Base-by-base conservation (phyloP, 2,797 vertebrate species). In the Semaprochilodus insignis region DNA sequence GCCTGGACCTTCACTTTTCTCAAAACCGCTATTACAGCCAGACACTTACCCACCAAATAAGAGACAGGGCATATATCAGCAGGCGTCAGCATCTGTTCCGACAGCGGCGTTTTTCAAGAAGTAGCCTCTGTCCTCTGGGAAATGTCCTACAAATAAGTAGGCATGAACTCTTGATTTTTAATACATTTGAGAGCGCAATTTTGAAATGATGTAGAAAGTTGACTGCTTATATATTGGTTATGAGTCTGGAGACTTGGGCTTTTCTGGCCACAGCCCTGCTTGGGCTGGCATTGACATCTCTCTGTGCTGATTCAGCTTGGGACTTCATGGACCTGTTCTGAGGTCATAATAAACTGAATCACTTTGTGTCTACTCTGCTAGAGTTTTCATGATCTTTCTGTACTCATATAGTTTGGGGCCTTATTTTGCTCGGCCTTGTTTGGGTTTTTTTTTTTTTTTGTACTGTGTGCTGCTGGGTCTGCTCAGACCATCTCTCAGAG, bases 1-100 rank as follows among this genome's bases (percentile, higher is more conserved):
- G 71, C 51, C 51, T 6, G 62, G 74, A 52, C 71, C 63, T 82
- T 60, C 63, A 76, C 21, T 3, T 69, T 69, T 73, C 40, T 74
- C 69, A 83, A 73, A 71, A 31, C 59, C 51, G 17, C 60, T 65
- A 59, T 79, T 79, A 75, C 62, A 69, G 83, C 74, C 51, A 81
- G 73, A 85, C 85, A 60, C 84, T 86, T 81, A 69, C 63, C 65
- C 59, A 21, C 65, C 25, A 80, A 86, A 83, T 69, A 40, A 84
- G 78, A 84, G 73, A 80, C 80, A 0, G 66, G 14, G 13, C 15
- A 16, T 69, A 19, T 72, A 31, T 78, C 40, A 75, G 73, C 66
- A 23, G 34, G 16, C 44, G 70, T 25, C 40, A n/a, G 6, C 75
- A 27, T n/a, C 54, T 76, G 14, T 80, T 80, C 25, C 51, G 48